Conservation (phyloP, 2,113 vertebrate genomes). For the Odobenus rosmarus region DNA sequence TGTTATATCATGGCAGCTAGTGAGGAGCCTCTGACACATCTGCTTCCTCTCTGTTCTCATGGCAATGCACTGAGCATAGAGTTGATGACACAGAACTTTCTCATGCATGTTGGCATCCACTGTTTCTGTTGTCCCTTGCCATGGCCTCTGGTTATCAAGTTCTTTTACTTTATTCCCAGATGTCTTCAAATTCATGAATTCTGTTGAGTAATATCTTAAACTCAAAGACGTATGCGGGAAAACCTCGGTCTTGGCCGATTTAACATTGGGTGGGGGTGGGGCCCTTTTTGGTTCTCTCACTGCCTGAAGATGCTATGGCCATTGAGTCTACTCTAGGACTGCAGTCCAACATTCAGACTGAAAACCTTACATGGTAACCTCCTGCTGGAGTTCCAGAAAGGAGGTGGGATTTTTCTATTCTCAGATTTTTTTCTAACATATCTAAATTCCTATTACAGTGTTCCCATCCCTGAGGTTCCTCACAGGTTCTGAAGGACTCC, state of each 20-base stretch:
- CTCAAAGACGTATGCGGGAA: not conserved
- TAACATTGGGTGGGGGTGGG: rapidly evolving
- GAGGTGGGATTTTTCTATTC: not conserved
- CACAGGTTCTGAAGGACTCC: not conserved
- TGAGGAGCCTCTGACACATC: not conserved
- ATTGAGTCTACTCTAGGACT: no score
- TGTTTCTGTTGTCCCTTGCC: not conserved
- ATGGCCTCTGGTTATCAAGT: not conserved
- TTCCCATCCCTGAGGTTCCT: not conserved
- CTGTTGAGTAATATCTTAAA: not conserved
- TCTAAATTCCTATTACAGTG: not conserved
- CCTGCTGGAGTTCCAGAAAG: not conserved
- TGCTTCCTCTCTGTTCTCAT: not conserved
- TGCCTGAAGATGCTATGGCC: not conserved
- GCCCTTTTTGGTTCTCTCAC: not conserved
- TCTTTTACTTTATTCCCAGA: not conserved
- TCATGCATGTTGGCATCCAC: no score
- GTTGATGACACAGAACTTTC: not conserved
- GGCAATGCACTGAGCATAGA: not conserved
- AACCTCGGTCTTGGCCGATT: not conserved
- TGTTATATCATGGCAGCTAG: no score
- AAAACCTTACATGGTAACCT: not conserved
- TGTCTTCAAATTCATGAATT: not conserved
- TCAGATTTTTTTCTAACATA: not conserved
- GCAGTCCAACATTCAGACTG: no score